A percentile compares a stretch with the other conserved stretches of the same genome.
Evolutionary conservation across 1,140 invertebrate species (phyloP).

Genomic region (Leptonema lineaticorne): DNA sequence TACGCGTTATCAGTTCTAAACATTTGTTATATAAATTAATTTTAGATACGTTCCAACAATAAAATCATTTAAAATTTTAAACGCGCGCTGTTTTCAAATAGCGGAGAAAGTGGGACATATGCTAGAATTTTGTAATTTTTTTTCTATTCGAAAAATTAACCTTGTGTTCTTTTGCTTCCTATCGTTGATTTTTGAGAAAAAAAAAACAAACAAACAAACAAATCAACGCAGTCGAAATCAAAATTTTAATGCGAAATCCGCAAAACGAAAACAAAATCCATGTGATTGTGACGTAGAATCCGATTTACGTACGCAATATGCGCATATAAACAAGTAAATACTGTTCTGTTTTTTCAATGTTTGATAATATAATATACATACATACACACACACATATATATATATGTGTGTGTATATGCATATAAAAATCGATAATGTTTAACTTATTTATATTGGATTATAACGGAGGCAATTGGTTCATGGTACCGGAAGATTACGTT

Average conservation of each 20-base stretch:
- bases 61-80: background rate
- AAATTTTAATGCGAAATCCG: background rate
- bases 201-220: too few relatives aligned
- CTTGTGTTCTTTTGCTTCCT: too few relatives aligned
- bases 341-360: background rate
- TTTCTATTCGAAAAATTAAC: too few relatives aligned
- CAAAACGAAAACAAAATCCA: background rate
- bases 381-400: background rate
- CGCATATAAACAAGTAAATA: background rate
- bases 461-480: background rate
- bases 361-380: background rate
- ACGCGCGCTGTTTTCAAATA: background rate
- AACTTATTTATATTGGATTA: background rate
- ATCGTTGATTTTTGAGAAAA: too few relatives aligned
- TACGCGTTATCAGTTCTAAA: too few relatives aligned
- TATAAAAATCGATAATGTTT: background rate
- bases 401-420: background rate
- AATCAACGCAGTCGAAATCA: background rate
- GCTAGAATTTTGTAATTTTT: background rate
- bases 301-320: background rate
- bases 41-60: too few relatives aligned
- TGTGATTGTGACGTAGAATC: background rate
- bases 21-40: too few relatives aligned
- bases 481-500: background rate
- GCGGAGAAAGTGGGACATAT: conserved; percentile 10